Conservation (phyloP, 37 sponge, comb jelly and placozoan genomes). For the Corticium candelabrum region DNA sequence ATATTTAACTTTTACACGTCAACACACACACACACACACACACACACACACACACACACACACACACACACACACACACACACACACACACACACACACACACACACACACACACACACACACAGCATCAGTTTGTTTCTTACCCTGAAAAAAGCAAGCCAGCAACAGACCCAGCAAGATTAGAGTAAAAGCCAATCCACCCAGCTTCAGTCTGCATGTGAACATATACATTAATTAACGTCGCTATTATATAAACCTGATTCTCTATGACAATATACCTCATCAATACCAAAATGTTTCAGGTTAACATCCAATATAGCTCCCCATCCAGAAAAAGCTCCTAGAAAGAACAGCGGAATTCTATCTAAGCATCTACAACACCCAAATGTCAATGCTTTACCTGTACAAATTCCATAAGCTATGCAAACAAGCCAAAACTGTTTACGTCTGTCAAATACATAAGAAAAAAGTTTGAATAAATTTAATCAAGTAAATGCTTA, state of each 20-base stretch:
- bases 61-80: too few relatives aligned
- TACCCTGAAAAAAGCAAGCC: conserved; percentile 12
- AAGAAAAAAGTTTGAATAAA: not conserved
- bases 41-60: conserved; percentile 1
- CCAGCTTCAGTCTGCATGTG: not conserved
- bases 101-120: not conserved
- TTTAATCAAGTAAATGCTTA: not conserved
- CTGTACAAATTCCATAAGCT: not conserved
- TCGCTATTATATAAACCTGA: not conserved
- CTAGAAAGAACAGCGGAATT: not conserved
- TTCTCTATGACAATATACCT: not conserved
- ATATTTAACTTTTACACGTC: not conserved
- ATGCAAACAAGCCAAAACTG: conserved; percentile 3
- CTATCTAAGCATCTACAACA: not conserved
- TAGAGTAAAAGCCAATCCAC: conserved; percentile 15
- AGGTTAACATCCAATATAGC: conserved; percentile 13
- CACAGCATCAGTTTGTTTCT: not conserved
- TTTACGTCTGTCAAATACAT: not conserved
- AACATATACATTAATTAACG: not conserved
- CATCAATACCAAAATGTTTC: not conserved
- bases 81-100: too few relatives aligned
- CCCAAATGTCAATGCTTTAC: not conserved
- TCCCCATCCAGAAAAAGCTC: conserved; percentile 2
- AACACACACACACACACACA: conserved; percentile 1
- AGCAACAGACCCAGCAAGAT: conserved; percentile 9